Percentiles rank a stretch among this genome's conserved stretches.
Conservation (phyloP, 2,888 invertebrate genomes). For the Thelaira solivaga region DNA sequence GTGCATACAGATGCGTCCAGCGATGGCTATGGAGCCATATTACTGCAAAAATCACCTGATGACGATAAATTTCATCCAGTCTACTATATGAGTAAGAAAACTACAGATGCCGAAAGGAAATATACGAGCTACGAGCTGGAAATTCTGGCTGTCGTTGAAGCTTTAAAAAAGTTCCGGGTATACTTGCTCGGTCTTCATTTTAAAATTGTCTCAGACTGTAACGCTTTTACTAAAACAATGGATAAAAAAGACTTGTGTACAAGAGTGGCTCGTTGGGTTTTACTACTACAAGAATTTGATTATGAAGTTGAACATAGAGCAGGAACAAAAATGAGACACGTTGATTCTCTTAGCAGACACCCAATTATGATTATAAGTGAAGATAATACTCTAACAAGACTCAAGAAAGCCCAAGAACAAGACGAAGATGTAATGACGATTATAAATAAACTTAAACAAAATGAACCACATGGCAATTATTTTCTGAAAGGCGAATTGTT, state of each 20-base stretch:
- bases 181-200: constrained; percentile 61
- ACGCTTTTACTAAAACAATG: constrained; percentile 53
- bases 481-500: constrained; percentile 48
- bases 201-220: constrained; percentile 47
- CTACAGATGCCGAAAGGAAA: constrained; percentile 37
- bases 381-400: constrained; percentile 36
- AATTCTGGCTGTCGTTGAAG: constrained; percentile 63
- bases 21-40: constrained; percentile 60
- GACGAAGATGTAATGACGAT: constrained; percentile 62
- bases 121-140: constrained; percentile 63
- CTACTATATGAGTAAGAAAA: constrained; percentile 58
- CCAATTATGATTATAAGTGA: constrained; percentile 42
- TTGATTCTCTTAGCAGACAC: constrained; percentile 58
- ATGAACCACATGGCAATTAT: constrained; percentile 44
- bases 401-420: constrained; percentile 46
- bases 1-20: constrained; percentile 41
- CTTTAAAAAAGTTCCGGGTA: constrained; percentile 64
- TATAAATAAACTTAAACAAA: constrained; percentile 34
- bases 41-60: constrained; percentile 45
- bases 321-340: constrained; percentile 51
- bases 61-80: constrained; percentile 53
- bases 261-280: constrained; percentile 62
- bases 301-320: constrained; percentile 63
- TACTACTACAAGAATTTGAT: constrained; percentile 61
- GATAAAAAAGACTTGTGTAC: constrained; percentile 48